Conservation (phyloP, 2,113 vertebrate genomes). For the Upupa epops region DNA sequence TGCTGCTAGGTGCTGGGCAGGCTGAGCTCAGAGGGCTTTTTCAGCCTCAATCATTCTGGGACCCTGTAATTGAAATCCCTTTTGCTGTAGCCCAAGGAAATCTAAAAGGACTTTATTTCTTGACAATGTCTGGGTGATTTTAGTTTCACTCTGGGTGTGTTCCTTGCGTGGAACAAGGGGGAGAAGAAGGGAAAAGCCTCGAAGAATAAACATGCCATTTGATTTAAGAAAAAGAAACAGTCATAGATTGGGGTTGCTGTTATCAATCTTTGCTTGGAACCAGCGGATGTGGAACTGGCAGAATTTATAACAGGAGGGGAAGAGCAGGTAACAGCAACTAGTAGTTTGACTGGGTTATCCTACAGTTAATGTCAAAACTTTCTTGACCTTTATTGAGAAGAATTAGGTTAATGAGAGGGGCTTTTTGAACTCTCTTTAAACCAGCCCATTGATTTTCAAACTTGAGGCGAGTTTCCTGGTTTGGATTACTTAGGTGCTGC, state of each 20-base stretch:
- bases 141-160: background rate
- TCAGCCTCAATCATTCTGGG: no score
- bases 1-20: no score
- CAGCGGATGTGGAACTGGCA: background rate
- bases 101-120: background rate
- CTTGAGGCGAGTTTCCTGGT: background rate
- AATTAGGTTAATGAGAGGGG: background rate
- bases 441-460: background rate
- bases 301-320: background rate
- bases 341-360: background rate
- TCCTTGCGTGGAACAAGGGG: fast-evolving
- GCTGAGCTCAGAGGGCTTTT: no score
- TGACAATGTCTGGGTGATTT: fast-evolving
- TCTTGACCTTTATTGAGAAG: background rate
- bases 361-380: background rate
- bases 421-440: background rate
- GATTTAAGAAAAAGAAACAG: background rate
- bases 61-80: no score
- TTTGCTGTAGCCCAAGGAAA: background rate
- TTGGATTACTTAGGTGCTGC: background rate
- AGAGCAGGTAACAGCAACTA: background rate
- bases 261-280: background rate
- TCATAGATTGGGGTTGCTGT: fast-evolving
- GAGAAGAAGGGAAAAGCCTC: background rate
- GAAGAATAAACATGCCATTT: background rate